phyloP scores from a whole-genome alignment of 1,140 invertebrate genomes.

The Ericerus pela region DNA sequence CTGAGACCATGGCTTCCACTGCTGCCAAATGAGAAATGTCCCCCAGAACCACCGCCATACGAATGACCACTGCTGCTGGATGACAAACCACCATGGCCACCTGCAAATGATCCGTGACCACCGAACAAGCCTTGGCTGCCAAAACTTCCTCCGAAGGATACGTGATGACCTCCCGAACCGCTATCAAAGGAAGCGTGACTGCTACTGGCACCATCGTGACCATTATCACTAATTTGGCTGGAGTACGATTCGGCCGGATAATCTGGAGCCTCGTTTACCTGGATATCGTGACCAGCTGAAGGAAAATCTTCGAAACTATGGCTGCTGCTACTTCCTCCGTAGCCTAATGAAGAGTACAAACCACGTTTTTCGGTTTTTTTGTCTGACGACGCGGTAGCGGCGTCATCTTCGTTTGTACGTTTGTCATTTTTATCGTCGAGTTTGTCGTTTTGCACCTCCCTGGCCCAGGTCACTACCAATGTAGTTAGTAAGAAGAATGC shows the following conservation, averaged over 20 bases:
- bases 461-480: too few species aligned
- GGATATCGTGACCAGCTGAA: neutral
- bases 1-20: neutral
- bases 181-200: neutral
- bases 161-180: neutral
- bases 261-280: neutral
- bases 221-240: neutral
- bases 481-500: too few species aligned
- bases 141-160: neutral
- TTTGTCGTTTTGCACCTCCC: too few species aligned
- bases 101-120: neutral
- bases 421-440: too few species aligned
- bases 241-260: neutral
- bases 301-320: neutral
- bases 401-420: too few species aligned
- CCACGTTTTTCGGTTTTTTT: conserved; percentile 40
- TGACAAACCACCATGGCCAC: neutral
- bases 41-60: neutral
- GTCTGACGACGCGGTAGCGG: neutral
- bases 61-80: neutral
- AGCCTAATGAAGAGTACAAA: conserved; percentile 33
- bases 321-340: conserved; percentile 3
- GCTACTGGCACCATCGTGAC: neutral
- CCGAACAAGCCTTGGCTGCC: neutral
- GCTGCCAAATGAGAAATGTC: conserved; percentile 1